Base-by-base conservation (phyloP, 1,140 invertebrate species). In the Stegodyphus dumicola region DNA sequence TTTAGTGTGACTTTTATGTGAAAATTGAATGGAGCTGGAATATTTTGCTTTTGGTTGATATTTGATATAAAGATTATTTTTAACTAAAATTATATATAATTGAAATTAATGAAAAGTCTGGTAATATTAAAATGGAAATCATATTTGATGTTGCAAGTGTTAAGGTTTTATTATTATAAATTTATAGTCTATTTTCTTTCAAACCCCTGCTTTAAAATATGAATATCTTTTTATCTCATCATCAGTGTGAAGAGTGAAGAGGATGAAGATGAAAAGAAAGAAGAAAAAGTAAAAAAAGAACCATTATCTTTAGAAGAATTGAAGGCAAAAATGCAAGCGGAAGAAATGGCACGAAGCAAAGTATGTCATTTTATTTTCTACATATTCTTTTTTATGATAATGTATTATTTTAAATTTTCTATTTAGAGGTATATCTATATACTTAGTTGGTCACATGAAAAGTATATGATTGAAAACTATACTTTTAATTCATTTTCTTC, bases 271-370 rank as follows among this genome's bases (percentile, higher is more conserved):
- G 86, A 87, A 53, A 88, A 70, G 75, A 88, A 86, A 87, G 88
- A 80, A 77, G 87, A 87, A 66, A 89, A 89, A 81, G 87, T 90
- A 0, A 97, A 96, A 90, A 95, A 94, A 85, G 97, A 98, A 90
- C 98, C 98, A 0, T 91, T 99, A 6, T 99, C 98, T 66, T 92
- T 99, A 33, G 98, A 99, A 91, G 98, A 99, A 91, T 90, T 99
- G 54, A 90, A 99, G 18, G 95, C 96, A 0, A 99, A 98, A 90
- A 99, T 99, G 89, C 98, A 99, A 90, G 96, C 96, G 5, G 97
- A 99, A 90, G 97, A 99, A 91, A 95, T 95, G 88, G 96, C 96
- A 48, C 94, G 95, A 66, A 95, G 95, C 81, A 98, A 98, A 89
- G 92, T 93, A 89, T 67, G 7, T 17, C 6, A 65, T 48, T 65